Percentiles rank a stretch among this genome's conserved stretches.
Evolutionary conservation across 2,113 vertebrate genomes (phyloP).

Genomic region (Synchiropus splendidus): DNA sequence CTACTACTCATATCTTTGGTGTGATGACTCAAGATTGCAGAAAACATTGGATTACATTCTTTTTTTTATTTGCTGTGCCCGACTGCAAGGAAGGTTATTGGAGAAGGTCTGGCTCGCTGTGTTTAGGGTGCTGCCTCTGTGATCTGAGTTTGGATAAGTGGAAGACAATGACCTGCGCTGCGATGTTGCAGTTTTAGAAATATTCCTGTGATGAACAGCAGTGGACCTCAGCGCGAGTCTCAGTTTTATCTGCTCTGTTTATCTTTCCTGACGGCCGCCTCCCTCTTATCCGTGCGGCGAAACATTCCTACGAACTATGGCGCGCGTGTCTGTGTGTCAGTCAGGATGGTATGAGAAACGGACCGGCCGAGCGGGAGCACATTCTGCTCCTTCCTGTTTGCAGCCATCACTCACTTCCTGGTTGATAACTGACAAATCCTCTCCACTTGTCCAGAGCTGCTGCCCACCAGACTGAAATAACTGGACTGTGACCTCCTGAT

Average conservation of each 20-base stretch:
- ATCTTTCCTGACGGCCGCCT: slow-evolving; percentile 51
- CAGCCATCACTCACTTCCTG: slow-evolving; percentile 65
- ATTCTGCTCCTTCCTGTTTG: slow-evolving; percentile 75
- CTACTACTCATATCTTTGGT: no score
- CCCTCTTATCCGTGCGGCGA: slow-evolving; percentile 53
- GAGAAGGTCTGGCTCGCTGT: no score
- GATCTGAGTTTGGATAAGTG: no score
- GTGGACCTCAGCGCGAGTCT: no score
- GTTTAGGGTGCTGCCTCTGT: no score
- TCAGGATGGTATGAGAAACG: slow-evolving; percentile 61
- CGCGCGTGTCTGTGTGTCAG: slow-evolving; percentile 20
- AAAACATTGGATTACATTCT: no score
- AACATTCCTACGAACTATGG: slow-evolving; percentile 48
- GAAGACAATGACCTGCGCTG: no score
- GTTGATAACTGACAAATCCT: slow-evolving; percentile 63
- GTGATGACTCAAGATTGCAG: no score
- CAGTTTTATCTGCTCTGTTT: slow-evolving; percentile 52
- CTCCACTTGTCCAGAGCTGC: slow-evolving; percentile 38
- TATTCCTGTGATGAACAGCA: no score
- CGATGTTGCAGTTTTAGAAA: no score
- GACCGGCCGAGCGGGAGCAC: slow-evolving; percentile 66
- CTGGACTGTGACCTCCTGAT: slow-evolving; percentile 27
- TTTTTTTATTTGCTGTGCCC: no score
- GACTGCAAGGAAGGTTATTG: no score
- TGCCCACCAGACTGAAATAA: slow-evolving; percentile 37